A percentile compares a stretch with the other conserved stretches of the same genome.
These are phyloP conservation scores for Resseliella maxima DNA, from an alignment of 2,888 invertebrate species.

Conservation along the genomic window DNA sequence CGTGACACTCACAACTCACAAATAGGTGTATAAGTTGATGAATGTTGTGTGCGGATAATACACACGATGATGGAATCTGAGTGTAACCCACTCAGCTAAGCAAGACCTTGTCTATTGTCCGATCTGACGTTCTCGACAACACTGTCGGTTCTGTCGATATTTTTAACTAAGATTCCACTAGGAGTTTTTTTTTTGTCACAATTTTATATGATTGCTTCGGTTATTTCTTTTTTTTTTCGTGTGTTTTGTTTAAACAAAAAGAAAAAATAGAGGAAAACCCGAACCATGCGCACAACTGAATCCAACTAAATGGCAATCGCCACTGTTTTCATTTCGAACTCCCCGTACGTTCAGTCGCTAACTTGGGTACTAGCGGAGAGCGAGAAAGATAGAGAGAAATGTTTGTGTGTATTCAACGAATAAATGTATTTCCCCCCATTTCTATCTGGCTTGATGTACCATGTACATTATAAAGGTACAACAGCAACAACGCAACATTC, in stretches of 20 bases:
- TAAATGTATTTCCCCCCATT: constrained; percentile 9
- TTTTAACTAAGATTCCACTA: too few relatives aligned
- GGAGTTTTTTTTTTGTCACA: too few relatives aligned
- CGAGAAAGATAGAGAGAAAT: not conserved
- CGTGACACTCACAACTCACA: not conserved
- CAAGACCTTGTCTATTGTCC: too few relatives aligned
- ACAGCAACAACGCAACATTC: constrained; percentile 7
- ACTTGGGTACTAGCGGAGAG: too few relatives aligned
- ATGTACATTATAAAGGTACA: not conserved
- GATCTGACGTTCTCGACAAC: not conserved
- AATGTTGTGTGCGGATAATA: not conserved
- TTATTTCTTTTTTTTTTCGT: not conserved
- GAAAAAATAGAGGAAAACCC: not conserved
- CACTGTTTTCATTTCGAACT: constrained; percentile 46
- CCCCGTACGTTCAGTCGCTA: constrained; percentile 13
- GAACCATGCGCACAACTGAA: constrained; percentile 53
- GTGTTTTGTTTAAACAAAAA: not conserved
- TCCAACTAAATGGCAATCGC: constrained; percentile 53
- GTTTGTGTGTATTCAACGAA: constrained; percentile 10
- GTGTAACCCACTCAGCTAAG: too few relatives aligned
- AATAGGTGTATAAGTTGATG: not conserved
- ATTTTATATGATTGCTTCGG: not conserved
- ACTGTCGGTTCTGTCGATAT: not conserved
- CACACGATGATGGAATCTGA: not conserved
- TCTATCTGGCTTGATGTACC: too few relatives aligned